These are phyloP conservation scores for Cyphomyrus plagiostoma DNA, from an alignment of 2,113 vertebrate species.

Conservation along the genomic window DNA sequence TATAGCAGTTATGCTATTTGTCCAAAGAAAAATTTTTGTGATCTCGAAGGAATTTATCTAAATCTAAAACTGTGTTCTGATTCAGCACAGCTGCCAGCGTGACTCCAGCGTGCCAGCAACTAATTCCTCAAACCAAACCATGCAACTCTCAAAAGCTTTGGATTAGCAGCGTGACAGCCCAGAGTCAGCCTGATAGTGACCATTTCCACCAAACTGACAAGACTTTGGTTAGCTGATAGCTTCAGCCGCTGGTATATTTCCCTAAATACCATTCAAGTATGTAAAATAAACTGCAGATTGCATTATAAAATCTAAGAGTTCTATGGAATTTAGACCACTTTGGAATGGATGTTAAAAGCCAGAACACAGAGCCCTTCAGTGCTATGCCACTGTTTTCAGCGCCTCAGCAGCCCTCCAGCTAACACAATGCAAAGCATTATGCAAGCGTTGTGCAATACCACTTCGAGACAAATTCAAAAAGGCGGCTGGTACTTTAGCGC, in stretches of 20 bases:
- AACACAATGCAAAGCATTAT: not conserved
- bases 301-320: not conserved
- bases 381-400: not conserved
- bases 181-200: not conserved
- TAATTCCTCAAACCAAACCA: not conserved
- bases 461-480: not conserved
- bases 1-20: not conserved
- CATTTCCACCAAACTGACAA: not conserved
- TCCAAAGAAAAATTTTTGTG: not conserved
- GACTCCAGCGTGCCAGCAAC: not conserved
- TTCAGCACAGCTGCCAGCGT: not conserved
- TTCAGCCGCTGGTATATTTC: not conserved
- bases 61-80: not conserved
- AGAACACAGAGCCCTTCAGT: not conserved
- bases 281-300: not conserved
- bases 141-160: not conserved
- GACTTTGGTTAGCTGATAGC: not conserved
- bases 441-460: not conserved
- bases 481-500: not conserved
- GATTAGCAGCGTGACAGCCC: not conserved
- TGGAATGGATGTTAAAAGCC: not conserved
- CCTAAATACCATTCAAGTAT: not conserved
- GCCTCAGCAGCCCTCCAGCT: not conserved
- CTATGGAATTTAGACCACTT: not conserved
- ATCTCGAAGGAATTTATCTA: not conserved